These are phyloP conservation scores for Bombylius discolor DNA, from an alignment of 2,888 invertebrate genomes.

Conservation along the genomic window DNA sequence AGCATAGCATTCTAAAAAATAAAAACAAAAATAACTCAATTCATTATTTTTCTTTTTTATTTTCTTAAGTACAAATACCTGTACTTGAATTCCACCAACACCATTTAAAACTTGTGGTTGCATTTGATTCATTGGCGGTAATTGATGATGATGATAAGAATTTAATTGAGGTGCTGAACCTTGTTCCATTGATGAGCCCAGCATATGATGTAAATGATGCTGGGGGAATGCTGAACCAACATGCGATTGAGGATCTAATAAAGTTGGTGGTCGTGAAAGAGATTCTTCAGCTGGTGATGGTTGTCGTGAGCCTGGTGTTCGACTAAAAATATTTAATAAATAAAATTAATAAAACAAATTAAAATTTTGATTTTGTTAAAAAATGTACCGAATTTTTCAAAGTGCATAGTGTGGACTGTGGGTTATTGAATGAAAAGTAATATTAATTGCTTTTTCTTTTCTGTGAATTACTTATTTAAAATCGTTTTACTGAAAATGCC, in stretches of 20 bases:
- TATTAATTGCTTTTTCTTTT: no score
- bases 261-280: conserved; percentile 40
- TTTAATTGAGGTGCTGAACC: conserved; percentile 25
- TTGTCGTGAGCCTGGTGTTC: conserved; percentile 81
- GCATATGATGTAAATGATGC: conserved; percentile 39
- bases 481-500: no score
- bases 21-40: neutral
- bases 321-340: conserved; percentile 39
- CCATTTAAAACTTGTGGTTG: conserved; percentile 34
- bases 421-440: no score
- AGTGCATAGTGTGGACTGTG: no score
- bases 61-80: conserved; percentile 20
- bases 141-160: conserved; percentile 33
- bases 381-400: no score
- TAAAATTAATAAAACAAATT: neutral
- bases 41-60: no score
- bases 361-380: neutral
- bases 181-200: conserved; percentile 29
- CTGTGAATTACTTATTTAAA: no score
- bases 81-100: conserved; percentile 34
- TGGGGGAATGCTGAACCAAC: conserved; percentile 26
- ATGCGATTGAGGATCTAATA: conserved; percentile 29
- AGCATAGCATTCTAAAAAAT: conserved; percentile 33
- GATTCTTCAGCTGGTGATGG: conserved; percentile 80
- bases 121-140: conserved; percentile 35